Base-by-base conservation (phyloP, 1,140 invertebrate genomes). In the Brachionus koreanus region DNA sequence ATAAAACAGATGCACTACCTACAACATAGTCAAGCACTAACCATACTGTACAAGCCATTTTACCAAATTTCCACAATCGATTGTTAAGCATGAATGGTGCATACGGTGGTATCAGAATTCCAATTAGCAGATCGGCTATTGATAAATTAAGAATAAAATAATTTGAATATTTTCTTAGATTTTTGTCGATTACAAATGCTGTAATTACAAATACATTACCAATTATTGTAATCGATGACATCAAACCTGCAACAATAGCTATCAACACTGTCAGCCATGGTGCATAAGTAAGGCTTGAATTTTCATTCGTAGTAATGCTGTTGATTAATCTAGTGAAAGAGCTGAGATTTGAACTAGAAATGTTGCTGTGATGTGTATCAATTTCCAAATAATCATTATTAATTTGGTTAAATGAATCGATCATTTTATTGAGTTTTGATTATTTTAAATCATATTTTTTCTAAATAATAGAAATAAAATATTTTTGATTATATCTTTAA, bases 91-190 rank as follows among this genome's bases (percentile, higher is more conserved):
- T 23, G 29, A 72, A 82, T 0, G 82, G 82, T 7, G 65, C 49
- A 42, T 82, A 82, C 10, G 57, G 57, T 43, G 82, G 82, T 42
- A 82, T 82, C 33, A 85, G 74, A 10, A 81, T 7, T 1, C 85
- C 85, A n/a, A 87, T 83, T 0, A 84, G 57, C 4, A 86, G 49
- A 72, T 87, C 86, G 0, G 85, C 84, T 6, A 86, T 67, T 10
- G 86, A 86, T 19, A 86, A 83, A 77, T 86, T 85, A 6, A 85
- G 81, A 9, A 87, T 82, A 65, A 86, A 86, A n/a, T 85, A 83
- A 79, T 87, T 86, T 65, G 85, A 84, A 5, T 85, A 84, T 19
- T 84, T 85, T 12, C 82, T 83, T 5, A 87, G 84, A n/a, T 83
- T 83, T 67, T 74, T 83, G 82, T 86, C 86, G 49, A 61, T 65